Evolutionary conservation across 2,888 invertebrate genomes (phyloP).

Genomic region (Meandrusa payeni): DNA sequence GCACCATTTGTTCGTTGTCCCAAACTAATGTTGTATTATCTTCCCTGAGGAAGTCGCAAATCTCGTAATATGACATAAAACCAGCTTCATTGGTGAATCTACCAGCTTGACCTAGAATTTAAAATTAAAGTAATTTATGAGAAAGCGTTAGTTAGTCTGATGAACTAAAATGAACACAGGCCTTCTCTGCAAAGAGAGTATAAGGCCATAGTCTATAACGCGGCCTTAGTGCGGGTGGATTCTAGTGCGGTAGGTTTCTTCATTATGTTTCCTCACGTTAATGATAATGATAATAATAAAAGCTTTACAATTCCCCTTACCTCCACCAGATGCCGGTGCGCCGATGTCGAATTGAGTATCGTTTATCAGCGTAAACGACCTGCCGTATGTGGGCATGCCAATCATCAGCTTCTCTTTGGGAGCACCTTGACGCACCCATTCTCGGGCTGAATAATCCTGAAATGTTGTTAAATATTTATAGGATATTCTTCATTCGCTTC

Average conservation of each 20-base stretch:
- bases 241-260: too few relatives aligned
- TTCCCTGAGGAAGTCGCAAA: conserved; percentile 94
- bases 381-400: conserved; percentile 96
- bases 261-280: too few relatives aligned
- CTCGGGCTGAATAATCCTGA: conserved; percentile 93
- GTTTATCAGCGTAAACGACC: conserved; percentile 93
- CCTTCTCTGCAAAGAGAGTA: too few relatives aligned
- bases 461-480: too few relatives aligned
- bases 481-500: too few relatives aligned
- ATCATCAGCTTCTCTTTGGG: conserved; percentile 96
- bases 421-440: conserved; percentile 96
- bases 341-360: conserved; percentile 95
- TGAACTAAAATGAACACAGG: too few relatives aligned
- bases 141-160: too few relatives aligned
- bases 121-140: too few relatives aligned
- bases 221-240: too few relatives aligned
- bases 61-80: conserved; percentile 97
- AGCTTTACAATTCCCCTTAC: too few relatives aligned
- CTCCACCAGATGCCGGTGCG: conserved; percentile 94
- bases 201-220: too few relatives aligned
- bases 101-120: conserved; percentile 81
- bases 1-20: conserved; percentile 98
- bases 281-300: too few relatives aligned
- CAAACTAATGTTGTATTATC: conserved; percentile 96
- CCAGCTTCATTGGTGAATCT: conserved; percentile 96